Conservation (phyloP, 2,797 vertebrate species). For the Paguma larvata region DNA sequence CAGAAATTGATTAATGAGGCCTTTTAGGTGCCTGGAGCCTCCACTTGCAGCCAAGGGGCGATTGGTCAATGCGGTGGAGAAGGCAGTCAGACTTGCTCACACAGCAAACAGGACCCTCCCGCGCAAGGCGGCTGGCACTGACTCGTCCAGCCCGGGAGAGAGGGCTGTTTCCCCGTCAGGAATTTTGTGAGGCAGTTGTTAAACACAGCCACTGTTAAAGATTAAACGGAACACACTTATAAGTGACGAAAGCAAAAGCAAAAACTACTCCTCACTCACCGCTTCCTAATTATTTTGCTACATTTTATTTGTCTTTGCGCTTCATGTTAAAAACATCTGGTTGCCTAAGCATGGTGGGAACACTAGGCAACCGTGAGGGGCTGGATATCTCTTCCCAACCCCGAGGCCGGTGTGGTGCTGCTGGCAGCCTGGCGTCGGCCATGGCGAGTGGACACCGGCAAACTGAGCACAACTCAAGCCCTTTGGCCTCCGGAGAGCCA, state of each 20-base stretch:
- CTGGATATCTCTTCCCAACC: fast-evolving
- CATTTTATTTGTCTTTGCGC: neutral
- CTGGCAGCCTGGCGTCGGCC: neutral
- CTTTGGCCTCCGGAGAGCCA: too few relatives aligned
- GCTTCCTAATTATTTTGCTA: neutral
- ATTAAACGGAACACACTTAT: neutral
- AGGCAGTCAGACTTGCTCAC: too few relatives aligned
- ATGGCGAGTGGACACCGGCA: fast-evolving
- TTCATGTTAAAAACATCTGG: neutral
- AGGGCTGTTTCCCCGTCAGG: neutral
- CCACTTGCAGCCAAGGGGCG: neutral
- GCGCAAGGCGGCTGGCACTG: neutral
- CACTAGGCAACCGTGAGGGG: fast-evolving
- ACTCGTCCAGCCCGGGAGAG: neutral
- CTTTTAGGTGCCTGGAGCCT: neutral
- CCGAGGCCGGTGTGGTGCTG: fast-evolving
- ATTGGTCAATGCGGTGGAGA: neutral
- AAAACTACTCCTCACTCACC: neutral
- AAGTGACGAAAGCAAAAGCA: neutral
- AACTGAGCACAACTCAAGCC: neutral
- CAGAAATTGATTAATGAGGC: neutral
- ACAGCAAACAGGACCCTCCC: too few relatives aligned
- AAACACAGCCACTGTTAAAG: neutral
- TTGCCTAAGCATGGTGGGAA: neutral
- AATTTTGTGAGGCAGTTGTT: neutral